phyloP scores from a whole-genome alignment of 2,797 vertebrate species.

The Enteromius viviparus region DNA sequence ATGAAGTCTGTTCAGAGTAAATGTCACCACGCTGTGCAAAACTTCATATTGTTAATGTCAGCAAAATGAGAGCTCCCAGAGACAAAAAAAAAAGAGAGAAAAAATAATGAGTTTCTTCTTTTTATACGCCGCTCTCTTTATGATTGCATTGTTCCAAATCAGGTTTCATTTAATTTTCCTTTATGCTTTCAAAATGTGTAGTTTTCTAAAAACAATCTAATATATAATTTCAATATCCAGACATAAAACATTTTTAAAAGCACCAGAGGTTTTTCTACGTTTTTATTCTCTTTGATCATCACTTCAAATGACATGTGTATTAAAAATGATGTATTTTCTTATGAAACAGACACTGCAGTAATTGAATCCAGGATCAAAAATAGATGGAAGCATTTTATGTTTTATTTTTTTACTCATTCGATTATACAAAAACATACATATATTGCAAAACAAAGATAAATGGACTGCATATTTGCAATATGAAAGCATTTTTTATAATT shows the following conservation, averaged over 20 bases:
- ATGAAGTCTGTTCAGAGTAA: constrained; percentile 70
- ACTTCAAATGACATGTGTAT: constrained; percentile 44
- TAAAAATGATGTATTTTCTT: constrained; percentile 29
- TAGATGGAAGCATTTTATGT: constrained; percentile 2
- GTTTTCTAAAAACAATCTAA: constrained; percentile 46
- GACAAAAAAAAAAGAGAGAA: constrained; percentile 64
- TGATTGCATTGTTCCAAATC: constrained; percentile 78
- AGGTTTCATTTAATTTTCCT: constrained; percentile 71
- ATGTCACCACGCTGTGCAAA: constrained; percentile 66
- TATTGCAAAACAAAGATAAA: neutral
- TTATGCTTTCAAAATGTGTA: constrained; percentile 57
- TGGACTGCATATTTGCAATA: neutral
- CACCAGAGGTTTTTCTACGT: constrained; percentile 19
- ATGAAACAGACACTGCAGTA: constrained; percentile 1
- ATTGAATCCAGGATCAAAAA: constrained; percentile 29
- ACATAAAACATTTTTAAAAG: constrained; percentile 55
- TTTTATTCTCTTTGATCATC: constrained; percentile 43
- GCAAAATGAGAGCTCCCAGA: constrained; percentile 69
- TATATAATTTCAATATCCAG: constrained; percentile 65
- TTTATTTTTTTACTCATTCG: neutral
- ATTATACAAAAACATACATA: neutral
- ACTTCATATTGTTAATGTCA: constrained; percentile 75
- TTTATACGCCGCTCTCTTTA: constrained; percentile 68
- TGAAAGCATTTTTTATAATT: neutral
- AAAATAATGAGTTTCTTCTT: constrained; percentile 67